phyloP scores from a whole-genome alignment of 1,140 invertebrate genomes.

The Sinella curviseta region DNA sequence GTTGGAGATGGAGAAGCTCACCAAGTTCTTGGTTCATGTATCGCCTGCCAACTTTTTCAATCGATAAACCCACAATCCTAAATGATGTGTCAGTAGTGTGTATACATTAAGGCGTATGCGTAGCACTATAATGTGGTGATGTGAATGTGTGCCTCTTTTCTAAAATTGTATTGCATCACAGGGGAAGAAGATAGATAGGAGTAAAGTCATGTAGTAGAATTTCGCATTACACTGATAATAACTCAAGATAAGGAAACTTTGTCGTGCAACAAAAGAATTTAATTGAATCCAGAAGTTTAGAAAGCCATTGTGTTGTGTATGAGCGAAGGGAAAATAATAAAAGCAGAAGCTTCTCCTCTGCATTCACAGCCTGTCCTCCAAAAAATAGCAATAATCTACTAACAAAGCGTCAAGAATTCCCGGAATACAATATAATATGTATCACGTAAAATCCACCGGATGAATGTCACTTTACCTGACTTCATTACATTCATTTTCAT shows the following conservation, averaged over 20 bases:
- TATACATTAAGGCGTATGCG: not conserved
- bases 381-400: no score
- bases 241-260: not conserved
- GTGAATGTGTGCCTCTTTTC: not conserved
- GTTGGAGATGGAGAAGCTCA: not conserved
- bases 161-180: not conserved
- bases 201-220: not conserved
- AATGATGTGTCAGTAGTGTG: not conserved
- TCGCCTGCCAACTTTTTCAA: slow-evolving; percentile 17
- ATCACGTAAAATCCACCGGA: no score
- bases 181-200: not conserved
- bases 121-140: not conserved
- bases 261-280: not conserved
- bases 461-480: no score
- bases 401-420: no score
- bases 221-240: not conserved
- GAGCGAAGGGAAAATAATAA: no score
- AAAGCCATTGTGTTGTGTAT: no score
- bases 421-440: no score
- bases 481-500: no score
- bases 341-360: no score
- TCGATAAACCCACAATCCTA: slow-evolving; percentile 10
- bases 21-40: not conserved
- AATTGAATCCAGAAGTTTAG: not conserved
- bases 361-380: no score